phyloP scores from a whole-genome alignment of 2,888 invertebrate genomes.

The Aquatica leii region DNA sequence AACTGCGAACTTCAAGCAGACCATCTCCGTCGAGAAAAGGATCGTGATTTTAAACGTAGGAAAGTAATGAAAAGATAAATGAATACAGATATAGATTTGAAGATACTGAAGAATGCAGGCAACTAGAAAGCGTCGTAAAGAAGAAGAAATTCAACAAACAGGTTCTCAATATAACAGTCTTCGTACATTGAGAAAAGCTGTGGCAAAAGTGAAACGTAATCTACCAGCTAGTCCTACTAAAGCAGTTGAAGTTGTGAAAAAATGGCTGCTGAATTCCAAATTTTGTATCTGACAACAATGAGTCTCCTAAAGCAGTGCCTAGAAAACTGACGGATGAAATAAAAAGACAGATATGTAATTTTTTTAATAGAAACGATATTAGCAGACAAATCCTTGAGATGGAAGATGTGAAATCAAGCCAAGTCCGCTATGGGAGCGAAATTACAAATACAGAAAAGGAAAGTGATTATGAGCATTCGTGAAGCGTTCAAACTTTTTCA shows the following conservation, averaged over 20 bases:
- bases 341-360: conserved; percentile 23
- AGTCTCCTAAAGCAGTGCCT: conserved; percentile 21
- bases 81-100: no score
- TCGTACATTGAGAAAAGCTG: conserved; percentile 19
- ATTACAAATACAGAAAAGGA: conserved; percentile 24
- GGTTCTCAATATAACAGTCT: background rate
- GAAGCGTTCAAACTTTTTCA: conserved; percentile 25
- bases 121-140: conserved; percentile 27
- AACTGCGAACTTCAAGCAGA: no score
- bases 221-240: conserved; percentile 30
- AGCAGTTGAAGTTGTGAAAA: conserved; percentile 27
- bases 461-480: conserved; percentile 22
- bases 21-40: no score
- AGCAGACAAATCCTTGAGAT: no score
- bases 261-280: conserved; percentile 27
- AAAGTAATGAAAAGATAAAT: no score
- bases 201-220: no score
- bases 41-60: no score
- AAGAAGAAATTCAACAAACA: conserved; percentile 1
- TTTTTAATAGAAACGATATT: conserved; percentile 26
- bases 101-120: conserved; percentile 25
- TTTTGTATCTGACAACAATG: conserved; percentile 26
- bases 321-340: no score
- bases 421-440: conserved; percentile 19
- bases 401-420: conserved; percentile 21